Evolutionary conservation across 2,113 vertebrate genomes (phyloP).

Genomic region (Silurus glanis): DNA sequence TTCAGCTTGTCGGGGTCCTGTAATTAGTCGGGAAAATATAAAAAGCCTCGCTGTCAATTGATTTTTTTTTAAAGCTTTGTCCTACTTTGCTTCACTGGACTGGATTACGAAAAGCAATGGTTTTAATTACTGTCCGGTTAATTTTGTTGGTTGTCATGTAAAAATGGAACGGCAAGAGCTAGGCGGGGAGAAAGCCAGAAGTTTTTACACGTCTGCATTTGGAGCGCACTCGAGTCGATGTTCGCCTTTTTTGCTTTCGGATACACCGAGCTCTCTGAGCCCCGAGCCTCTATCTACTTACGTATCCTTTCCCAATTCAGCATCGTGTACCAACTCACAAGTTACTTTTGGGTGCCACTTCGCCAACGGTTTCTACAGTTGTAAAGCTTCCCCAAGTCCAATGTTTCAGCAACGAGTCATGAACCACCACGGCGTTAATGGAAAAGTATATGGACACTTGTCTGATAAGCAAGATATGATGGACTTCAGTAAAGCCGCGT

Average conservation of each 20-base stretch:
- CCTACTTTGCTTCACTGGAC: slow-evolving; percentile 6
- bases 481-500: slow-evolving; percentile 73
- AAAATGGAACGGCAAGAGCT: slow-evolving; percentile 72
- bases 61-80: slow-evolving; percentile 39
- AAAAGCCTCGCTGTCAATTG: slow-evolving; percentile 53
- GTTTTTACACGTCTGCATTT: slow-evolving; percentile 74
- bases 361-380: slow-evolving; percentile 84
- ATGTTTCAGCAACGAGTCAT: slow-evolving; percentile 78
- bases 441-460: slow-evolving; percentile 76
- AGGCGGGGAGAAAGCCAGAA: slow-evolving; percentile 70
- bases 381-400: slow-evolving; percentile 79
- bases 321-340: slow-evolving; percentile 67
- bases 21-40: slow-evolving; percentile 58
- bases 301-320: slow-evolving; percentile 52
- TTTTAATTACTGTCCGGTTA: slow-evolving; percentile 23
- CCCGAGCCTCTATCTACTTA: slow-evolving; percentile 52
- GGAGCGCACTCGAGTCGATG: slow-evolving; percentile 59
- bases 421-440: slow-evolving; percentile 75
- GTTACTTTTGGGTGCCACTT: slow-evolving; percentile 83
- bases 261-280: slow-evolving; percentile 65
- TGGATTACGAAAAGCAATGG: slow-evolving; percentile 38
- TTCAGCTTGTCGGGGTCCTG: slow-evolving; percentile 45
- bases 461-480: slow-evolving; percentile 84
- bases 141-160: neutral
- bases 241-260: slow-evolving; percentile 66